Evolutionary conservation across 2,888 invertebrate species (phyloP).

Genomic region (Terebella lapidaria): DNA sequence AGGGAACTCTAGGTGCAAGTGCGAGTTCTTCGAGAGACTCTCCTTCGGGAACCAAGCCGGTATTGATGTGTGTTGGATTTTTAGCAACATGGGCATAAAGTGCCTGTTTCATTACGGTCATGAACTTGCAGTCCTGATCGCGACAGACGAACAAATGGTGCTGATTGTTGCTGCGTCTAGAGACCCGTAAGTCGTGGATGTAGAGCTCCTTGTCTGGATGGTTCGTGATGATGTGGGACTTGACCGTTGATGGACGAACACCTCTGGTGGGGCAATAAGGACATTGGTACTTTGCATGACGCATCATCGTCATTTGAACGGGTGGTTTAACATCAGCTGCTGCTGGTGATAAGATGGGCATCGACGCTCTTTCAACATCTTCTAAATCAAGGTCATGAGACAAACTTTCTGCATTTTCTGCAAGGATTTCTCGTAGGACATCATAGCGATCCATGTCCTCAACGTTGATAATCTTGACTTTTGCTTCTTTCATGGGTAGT

Average conservation of each 20-base stretch:
- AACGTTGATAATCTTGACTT: neutral
- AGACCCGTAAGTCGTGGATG: neutral
- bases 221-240: neutral
- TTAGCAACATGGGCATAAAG: neutral
- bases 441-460: neutral
- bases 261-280: neutral
- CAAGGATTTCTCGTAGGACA: neutral
- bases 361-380: neutral
- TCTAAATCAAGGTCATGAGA: neutral
- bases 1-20: neutral
- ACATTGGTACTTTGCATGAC: slow-evolving; percentile 1
- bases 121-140: slow-evolving; percentile 1
- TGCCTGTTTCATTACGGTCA: neutral
- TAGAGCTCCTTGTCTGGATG: neutral
- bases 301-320: neutral
- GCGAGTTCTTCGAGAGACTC: neutral
- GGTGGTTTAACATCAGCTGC: neutral
- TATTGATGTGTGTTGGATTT: neutral
- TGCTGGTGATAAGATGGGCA: neutral
- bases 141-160: neutral
- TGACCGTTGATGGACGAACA: neutral
- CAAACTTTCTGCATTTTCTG: neutral
- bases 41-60: neutral
- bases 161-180: neutral
- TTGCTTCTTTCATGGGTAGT: neutral